A percentile compares a stretch with the other conserved stretches of the same genome.
phyloP scores from a whole-genome alignment of 2,888 invertebrate species.

The Ceratothoa steindachneri region DNA sequence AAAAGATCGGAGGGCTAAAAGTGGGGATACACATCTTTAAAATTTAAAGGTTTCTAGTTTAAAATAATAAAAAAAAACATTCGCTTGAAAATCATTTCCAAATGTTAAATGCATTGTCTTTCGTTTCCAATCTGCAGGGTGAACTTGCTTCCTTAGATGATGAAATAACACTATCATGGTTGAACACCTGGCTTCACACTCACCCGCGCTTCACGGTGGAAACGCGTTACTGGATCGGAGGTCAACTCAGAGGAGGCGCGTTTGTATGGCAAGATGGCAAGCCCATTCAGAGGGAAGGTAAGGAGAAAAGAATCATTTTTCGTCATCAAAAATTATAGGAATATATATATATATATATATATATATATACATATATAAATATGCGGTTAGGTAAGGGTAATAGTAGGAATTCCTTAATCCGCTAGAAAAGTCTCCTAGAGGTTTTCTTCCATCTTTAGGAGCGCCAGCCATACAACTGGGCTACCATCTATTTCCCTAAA shows the following conservation, averaged over 20 bases:
- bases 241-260: not conserved
- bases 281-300: not conserved
- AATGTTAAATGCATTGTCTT: no score
- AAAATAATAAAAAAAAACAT: no score
- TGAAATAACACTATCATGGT: not conserved
- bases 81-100: no score
- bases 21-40: no score
- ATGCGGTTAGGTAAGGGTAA: not conserved
- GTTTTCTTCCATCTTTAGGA: no score
- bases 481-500: no score
- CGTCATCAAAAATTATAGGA: not conserved
- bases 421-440: no score
- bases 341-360: not conserved
- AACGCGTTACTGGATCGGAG: not conserved
- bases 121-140: no score
- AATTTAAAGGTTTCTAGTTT: no score
- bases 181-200: not conserved
- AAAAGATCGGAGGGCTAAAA: no score
- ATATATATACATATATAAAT: not conserved
- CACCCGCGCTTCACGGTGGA: not conserved
- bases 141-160: not conserved
- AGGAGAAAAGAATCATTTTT: not conserved
- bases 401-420: no score
- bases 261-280: slow-evolving; percentile 1
- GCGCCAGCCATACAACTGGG: no score